Evolutionary conservation across 2,113 vertebrate species (phyloP), one percentile per base, ranked within the genome.

Genomic region (Gymnobelideus leadbeateri): DNA sequence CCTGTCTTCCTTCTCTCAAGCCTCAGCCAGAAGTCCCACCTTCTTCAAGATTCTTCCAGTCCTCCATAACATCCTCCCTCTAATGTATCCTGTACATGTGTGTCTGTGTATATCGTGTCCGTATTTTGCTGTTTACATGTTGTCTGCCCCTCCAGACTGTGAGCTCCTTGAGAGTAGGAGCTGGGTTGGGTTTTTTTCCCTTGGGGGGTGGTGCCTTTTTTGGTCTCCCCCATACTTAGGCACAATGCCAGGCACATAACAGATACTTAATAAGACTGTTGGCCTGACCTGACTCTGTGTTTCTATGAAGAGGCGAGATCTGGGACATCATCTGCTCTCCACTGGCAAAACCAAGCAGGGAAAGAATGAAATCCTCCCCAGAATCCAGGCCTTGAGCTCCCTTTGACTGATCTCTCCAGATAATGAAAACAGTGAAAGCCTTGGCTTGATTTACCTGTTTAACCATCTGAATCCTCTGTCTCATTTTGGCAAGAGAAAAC

Each of bases 401-500:
- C 37, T 84, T 21, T 84, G 68, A 84, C 68, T 84, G 68, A 84
- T 84, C n/a, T 84, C 68, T 84, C n/a, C 68, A 84, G 68, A 84
- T 84, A 84, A 84, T 84, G 68, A 84, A 84, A 84, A 84, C n/a
- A 43, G 68, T 43, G n/a, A 84, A 84, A 84, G 68, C 46, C 28
- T 47, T 90, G 68, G 46, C 89, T 51, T 14, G 89, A 90, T 51
- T 90, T 90, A 90, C 49, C 46, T 51, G 46, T 51, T 90, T 90
- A 90, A 90, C 49, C 49, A 90, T 90, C 46, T 90, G 46, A 90
- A 51, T 90, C 49, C 24, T 90, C 26, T 50, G 26, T 50, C 49
- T 90, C 49, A 90, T 51, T 90, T 49, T 68, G 55, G n/a, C 10
- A 92, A 89, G 46, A 51, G 49, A 93, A 90, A 95, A 51, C 10